These are phyloP conservation scores for Amphiura filiformis DNA, from an alignment of 35 echinoderm and acorn worm species.

Conservation along the genomic window DNA sequence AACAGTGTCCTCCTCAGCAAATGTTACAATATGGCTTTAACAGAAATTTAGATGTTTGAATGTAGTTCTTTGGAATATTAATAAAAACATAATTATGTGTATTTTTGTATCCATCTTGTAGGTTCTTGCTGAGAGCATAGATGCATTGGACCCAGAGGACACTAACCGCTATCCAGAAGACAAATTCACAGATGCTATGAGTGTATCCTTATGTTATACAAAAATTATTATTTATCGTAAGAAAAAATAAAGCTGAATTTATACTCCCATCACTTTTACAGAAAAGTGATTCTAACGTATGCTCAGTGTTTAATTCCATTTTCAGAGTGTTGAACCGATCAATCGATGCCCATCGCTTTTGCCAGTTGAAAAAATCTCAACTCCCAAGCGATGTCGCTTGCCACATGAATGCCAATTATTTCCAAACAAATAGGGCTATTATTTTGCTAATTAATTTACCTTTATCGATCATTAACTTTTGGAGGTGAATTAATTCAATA, in stretches of 20 bases:
- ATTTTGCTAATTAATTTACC: no score
- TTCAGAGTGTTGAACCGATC: no score
- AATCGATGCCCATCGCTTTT: no score
- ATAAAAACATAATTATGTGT: not conserved
- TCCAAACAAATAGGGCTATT: not conserved
- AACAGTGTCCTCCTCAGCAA: no score
- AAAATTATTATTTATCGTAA: not conserved
- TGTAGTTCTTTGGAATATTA: not conserved
- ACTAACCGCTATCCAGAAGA: not conserved
- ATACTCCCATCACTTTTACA: not conserved
- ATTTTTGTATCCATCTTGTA: constrained; percentile 2
- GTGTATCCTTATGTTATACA: constrained; percentile 40
- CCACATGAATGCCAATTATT: not conserved
- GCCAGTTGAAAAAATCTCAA: no score
- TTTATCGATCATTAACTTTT: no score
- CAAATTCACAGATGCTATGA: constrained; percentile 39
- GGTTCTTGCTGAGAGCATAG: not conserved
- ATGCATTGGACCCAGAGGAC: constrained; percentile 4
- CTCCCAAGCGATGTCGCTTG: no score
- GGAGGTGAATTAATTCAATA: no score
- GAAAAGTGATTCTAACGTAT: no score
- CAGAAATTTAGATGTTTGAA: not conserved
- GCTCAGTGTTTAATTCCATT: no score
- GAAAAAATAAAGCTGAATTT: not conserved
- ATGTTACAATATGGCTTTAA: no score